These are phyloP conservation scores for Ceriagrion tenellum DNA, from an alignment of 2,888 invertebrate species.

Conservation along the genomic window DNA sequence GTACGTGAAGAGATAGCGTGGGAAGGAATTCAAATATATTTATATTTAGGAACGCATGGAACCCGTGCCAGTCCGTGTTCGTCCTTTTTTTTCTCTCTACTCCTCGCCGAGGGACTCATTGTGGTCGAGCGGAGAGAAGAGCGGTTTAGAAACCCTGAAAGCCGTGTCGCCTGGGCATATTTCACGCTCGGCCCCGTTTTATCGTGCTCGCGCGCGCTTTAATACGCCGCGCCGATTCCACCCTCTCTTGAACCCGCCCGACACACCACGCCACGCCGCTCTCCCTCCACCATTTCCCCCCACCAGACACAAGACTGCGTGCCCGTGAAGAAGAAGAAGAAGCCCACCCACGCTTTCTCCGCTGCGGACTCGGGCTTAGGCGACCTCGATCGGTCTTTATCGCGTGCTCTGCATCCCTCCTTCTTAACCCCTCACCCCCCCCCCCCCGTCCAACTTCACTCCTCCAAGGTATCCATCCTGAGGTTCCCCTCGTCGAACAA, in stretches of 20 bases:
- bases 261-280: background rate
- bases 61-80: background rate
- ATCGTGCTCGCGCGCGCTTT: background rate
- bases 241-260: background rate
- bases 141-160: background rate
- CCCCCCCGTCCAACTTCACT: background rate
- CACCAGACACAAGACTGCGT: background rate
- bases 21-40: too few relatives aligned
- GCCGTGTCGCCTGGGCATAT: background rate
- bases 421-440: too few relatives aligned
- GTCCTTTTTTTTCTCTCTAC: background rate
- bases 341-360: slow-evolving; percentile 59
- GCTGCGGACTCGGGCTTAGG: background rate
- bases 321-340: slow-evolving; percentile 38
- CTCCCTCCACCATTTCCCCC: too few relatives aligned
- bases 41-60: background rate
- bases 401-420: slow-evolving; percentile 45
- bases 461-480: background rate
- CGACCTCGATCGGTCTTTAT: slow-evolving; percentile 46
- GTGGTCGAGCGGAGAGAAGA: too few relatives aligned
- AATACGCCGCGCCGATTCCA: background rate
- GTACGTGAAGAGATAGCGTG: too few relatives aligned
- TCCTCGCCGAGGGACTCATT: too few relatives aligned
- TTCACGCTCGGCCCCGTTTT: slow-evolving; percentile 1
- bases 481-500: background rate